Evolutionary conservation across 2,888 invertebrate genomes (phyloP).

Genomic region (Callyntrura guangdongensis): DNA sequence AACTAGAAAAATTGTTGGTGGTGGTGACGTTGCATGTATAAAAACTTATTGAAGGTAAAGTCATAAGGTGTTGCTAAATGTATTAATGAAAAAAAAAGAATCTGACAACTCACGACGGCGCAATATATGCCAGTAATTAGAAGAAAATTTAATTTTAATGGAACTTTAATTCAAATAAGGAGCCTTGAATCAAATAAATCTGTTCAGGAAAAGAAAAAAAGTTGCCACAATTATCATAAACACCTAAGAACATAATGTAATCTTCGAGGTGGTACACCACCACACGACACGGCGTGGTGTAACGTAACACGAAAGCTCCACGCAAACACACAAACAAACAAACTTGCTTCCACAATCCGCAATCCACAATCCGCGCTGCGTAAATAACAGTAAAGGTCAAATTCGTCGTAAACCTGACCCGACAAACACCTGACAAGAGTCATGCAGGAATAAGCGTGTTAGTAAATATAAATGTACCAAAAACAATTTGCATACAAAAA

Average conservation of each 20-base stretch:
- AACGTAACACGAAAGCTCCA: not conserved
- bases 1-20: not conserved
- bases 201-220: slow-evolving; percentile 2
- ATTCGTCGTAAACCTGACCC: slow-evolving; percentile 61
- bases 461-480: not conserved
- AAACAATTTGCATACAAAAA: not conserved
- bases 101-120: not conserved
- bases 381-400: slow-evolving; percentile 47
- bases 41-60: no score
- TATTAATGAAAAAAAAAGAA: not conserved
- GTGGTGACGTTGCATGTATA: not conserved
- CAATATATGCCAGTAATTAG: not conserved
- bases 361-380: no score
- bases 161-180: slow-evolving; percentile 54
- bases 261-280: not conserved
- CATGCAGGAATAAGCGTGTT: not conserved
- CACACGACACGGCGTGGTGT: not conserved
- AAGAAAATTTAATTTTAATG: slow-evolving; percentile 56
- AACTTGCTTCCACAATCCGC: not conserved
- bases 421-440: slow-evolving; percentile 4
- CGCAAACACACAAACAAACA: not conserved
- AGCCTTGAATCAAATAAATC: slow-evolving; percentile 15
- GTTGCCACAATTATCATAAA: slow-evolving; percentile 5
- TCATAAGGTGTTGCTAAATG: not conserved
- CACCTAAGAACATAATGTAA: no score